These are phyloP conservation scores for Psilanteris sp. DNA, from an alignment of 1,140 invertebrate species.

Conservation along the genomic window DNA sequence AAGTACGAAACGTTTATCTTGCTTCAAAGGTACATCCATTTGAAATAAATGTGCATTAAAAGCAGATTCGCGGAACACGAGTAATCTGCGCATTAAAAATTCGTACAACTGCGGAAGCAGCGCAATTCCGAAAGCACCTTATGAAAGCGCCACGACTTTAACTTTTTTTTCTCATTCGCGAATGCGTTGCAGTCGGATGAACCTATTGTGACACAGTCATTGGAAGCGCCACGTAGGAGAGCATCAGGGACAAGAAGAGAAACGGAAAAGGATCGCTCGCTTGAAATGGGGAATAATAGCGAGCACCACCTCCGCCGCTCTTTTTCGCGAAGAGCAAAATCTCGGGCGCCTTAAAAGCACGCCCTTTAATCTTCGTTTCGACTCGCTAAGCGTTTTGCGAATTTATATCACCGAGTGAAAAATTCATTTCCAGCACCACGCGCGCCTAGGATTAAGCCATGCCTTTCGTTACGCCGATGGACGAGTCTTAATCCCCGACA, in stretches of 20 bases:
- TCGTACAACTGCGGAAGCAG: background rate
- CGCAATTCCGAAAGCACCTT: constrained; percentile 9
- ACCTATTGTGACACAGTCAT: constrained; percentile 50
- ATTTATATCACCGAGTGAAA: constrained; percentile 59
- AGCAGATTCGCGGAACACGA: constrained; percentile 11
- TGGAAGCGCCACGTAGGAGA: constrained; percentile 31
- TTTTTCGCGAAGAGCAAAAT: constrained; percentile 46
- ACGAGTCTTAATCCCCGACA: constrained; percentile 63
- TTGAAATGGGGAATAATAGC: constrained; percentile 52
- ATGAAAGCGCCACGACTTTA: too few relatives aligned
- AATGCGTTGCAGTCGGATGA: constrained; percentile 28
- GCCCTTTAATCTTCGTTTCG: constrained; percentile 63
- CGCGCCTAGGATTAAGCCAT: constrained; percentile 30
- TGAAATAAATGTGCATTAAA: background rate
- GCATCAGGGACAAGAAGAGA: constrained; percentile 22
- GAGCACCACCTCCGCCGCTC: constrained; percentile 30
- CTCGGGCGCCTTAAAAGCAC: constrained; percentile 57
- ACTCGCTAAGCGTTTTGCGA: constrained; percentile 57
- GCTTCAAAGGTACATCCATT: too few relatives aligned
- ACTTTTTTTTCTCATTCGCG: constrained; percentile 22
- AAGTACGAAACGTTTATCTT: too few relatives aligned
- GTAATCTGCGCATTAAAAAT: constrained; percentile 24
- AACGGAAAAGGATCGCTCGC: constrained; percentile 55
- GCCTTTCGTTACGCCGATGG: constrained; percentile 44
- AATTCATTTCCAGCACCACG: constrained; percentile 48